Evolutionary conservation across 2,888 invertebrate genomes (phyloP).

Genomic region (Drosophila merina): DNA sequence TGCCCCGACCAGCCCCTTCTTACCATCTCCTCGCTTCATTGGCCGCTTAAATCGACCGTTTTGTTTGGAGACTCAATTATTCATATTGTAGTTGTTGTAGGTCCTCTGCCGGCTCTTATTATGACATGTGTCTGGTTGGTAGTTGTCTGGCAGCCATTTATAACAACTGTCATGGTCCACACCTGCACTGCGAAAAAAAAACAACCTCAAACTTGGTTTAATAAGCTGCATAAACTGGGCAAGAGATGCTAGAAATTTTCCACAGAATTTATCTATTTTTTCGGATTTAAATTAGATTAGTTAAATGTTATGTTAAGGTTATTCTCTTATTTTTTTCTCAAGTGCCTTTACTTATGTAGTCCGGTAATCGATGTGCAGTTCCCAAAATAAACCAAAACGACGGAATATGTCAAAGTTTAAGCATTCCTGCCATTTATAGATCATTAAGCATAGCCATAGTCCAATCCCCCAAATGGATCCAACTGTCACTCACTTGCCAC

Average conservation of each 20-base stretch:
- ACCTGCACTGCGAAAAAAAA: slow-evolving; percentile 19
- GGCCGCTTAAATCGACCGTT: slow-evolving; percentile 77
- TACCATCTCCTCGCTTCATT: slow-evolving; percentile 64
- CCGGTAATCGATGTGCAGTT: slow-evolving; percentile 43
- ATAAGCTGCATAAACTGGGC: too few species aligned
- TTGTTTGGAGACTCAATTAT: slow-evolving; percentile 78
- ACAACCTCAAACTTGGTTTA: too few species aligned
- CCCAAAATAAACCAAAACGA: slow-evolving; percentile 55
- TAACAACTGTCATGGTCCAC: slow-evolving; percentile 71
- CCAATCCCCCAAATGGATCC: slow-evolving; percentile 36
- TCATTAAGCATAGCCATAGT: slow-evolving; percentile 61
- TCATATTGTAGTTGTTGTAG: slow-evolving; percentile 60
- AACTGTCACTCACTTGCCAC: slow-evolving; percentile 40
- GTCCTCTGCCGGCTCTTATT: slow-evolving; percentile 47
- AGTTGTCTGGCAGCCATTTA: slow-evolving; percentile 72
- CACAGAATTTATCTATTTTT: too few species aligned
- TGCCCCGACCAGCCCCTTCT: too few species aligned
- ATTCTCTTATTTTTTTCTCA: neutral
- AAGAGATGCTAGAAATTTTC: too few species aligned
- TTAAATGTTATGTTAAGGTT: too few species aligned
- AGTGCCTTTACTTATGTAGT: slow-evolving; percentile 3
- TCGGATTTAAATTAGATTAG: too few species aligned
- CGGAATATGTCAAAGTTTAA: slow-evolving; percentile 68
- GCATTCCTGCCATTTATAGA: slow-evolving; percentile 75
- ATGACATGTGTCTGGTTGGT: slow-evolving; percentile 78